Conservation (phyloP, 2,888 invertebrate genomes). For the Ptycholaimellus sp. region DNA sequence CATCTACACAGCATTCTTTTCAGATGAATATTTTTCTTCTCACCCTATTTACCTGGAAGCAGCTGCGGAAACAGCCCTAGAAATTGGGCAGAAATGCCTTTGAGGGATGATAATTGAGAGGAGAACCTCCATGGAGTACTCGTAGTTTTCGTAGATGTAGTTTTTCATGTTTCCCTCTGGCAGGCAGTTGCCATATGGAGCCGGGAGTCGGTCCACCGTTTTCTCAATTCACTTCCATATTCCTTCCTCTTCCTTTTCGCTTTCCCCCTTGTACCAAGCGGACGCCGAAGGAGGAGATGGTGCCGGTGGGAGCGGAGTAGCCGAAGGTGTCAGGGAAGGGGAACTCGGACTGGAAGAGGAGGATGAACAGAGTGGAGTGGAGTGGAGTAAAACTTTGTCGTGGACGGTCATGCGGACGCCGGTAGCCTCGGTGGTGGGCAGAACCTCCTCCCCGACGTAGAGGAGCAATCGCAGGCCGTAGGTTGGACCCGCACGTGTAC, state of each 20-base stretch:
- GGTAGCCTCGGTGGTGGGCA: slow-evolving; percentile 21
- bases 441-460: slow-evolving; percentile 19
- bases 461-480: slow-evolving; percentile 20
- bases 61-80: too few relatives aligned
- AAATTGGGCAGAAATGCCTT: too few relatives aligned
- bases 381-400: too few relatives aligned
- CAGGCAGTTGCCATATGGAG: slow-evolving; percentile 21
- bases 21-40: too few relatives aligned
- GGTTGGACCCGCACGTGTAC: slow-evolving; percentile 22
- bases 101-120: too few relatives aligned
- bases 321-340: slow-evolving; percentile 21
- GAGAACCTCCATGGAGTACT: slow-evolving; percentile 21
- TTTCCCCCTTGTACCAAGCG: slow-evolving; percentile 10
- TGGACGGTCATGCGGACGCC: slow-evolving; percentile 20
- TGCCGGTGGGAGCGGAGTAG: slow-evolving; percentile 19
- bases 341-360: slow-evolving; percentile 20
- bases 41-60: too few relatives aligned
- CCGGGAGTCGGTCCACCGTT: slow-evolving; percentile 15
- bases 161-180: slow-evolving; percentile 15
- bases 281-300: slow-evolving; percentile 18
- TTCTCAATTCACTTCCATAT: slow-evolving; percentile 8
- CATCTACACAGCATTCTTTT: too few relatives aligned
- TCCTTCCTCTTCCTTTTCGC: neutral
- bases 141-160: slow-evolving; percentile 18
- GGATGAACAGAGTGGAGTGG: too few relatives aligned